These are phyloP conservation scores for Amphiprion percula DNA, from an alignment of 2,113 vertebrate species.

Conservation along the genomic window DNA sequence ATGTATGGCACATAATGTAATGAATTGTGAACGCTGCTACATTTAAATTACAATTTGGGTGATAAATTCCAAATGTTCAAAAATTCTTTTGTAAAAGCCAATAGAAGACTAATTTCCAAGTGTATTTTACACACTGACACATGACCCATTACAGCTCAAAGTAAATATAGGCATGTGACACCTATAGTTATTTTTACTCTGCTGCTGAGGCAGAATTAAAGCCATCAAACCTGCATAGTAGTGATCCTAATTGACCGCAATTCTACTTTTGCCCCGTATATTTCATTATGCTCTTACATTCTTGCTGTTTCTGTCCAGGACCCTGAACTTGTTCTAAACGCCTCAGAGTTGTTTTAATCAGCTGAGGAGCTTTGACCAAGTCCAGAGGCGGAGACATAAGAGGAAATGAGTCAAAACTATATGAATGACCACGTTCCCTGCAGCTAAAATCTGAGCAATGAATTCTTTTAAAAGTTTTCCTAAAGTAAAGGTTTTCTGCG, in stretches of 20 bases:
- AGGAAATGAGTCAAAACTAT: not conserved
- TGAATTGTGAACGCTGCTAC: too few species aligned
- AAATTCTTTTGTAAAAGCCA: not conserved
- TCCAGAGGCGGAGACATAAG: conserved; percentile 71
- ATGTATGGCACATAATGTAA: too few species aligned
- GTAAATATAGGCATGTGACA: conserved; percentile 31
- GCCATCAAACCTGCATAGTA: not conserved
- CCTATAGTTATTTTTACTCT: conserved; percentile 3
- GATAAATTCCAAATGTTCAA: not conserved
- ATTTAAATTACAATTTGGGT: too few species aligned
- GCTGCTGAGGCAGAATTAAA: not conserved
- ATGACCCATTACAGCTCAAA: not conserved
- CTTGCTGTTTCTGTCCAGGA: conserved; percentile 58
- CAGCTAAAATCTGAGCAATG: not conserved
- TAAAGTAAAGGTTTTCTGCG: not conserved
- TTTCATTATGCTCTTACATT: not conserved
- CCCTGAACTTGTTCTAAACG: conserved; percentile 85
- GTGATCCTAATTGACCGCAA: not conserved
- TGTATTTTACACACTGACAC: not conserved
- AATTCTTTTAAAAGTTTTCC: not conserved
- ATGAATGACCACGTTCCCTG: not conserved
- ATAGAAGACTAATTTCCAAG: not conserved
- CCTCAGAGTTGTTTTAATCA: conserved; percentile 74
- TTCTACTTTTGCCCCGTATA: not conserved
- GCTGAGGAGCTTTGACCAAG: conserved; percentile 87